A percentile compares a stretch with the other conserved stretches of the same genome.
Evolutionary conservation across 2,113 vertebrate species (phyloP).

Genomic region (Gymnarchus niloticus): DNA sequence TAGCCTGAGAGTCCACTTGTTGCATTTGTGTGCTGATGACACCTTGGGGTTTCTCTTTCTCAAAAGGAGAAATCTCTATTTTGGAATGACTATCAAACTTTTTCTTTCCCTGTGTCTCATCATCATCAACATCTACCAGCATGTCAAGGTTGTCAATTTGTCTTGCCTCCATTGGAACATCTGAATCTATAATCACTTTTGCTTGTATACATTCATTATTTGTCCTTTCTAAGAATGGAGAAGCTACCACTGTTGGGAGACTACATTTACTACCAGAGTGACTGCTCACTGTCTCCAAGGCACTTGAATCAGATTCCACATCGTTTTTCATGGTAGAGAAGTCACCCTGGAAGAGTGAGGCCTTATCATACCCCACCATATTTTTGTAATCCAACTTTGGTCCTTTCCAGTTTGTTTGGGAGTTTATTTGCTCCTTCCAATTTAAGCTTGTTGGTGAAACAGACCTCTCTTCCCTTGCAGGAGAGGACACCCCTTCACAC

Average conservation of each 20-base stretch:
- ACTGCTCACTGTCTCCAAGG: not conserved
- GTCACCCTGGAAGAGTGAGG: not conserved
- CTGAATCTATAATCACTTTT: not conserved
- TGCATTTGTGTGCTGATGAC: not conserved
- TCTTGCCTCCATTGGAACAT: not conserved
- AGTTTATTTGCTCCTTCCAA: not conserved
- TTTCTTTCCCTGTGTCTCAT: not conserved
- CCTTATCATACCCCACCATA: not conserved
- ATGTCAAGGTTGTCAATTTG: not conserved
- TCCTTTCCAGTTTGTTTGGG: not conserved
- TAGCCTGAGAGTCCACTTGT: not conserved
- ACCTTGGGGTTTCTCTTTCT: not conserved
- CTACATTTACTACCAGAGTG: not conserved
- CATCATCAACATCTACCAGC: not conserved
- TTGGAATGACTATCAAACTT: not conserved
- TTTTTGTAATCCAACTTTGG: slow-evolving; percentile 14
- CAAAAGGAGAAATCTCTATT: not conserved
- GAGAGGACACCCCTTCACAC: slow-evolving; percentile 7
- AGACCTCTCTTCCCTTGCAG: not conserved
- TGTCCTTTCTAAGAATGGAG: not conserved
- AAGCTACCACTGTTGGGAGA: not conserved
- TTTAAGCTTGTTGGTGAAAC: not conserved
- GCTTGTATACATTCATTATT: slow-evolving; percentile 15
- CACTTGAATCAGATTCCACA: not conserved
- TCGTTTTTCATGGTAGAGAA: not conserved